Base-by-base conservation (phyloP, 2,797 vertebrate genomes). In the Adelosebastes latens region DNA sequence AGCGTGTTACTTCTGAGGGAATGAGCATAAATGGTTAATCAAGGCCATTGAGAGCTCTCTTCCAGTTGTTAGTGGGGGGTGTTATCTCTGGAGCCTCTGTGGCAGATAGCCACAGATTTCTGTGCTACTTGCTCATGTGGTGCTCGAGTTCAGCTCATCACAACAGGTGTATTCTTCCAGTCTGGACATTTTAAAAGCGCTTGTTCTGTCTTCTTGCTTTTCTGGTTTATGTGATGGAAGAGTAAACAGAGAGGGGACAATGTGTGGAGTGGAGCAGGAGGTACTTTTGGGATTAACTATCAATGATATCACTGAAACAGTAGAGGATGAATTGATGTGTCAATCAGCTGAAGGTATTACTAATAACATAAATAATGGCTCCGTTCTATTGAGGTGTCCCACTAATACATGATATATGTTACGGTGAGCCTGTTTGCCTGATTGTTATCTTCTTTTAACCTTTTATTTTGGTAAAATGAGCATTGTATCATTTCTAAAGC, bases 21-120 rank as follows among this genome's bases (percentile, higher is more conserved):
- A 79, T 72, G 78, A 77, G 75, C 79, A 87, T 83, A 90, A 89
- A 91, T 75, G 81, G 81, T 88, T 88, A 88, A 92, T 91, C 89
- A 90, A 81, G 83, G 68, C 81, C 70, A 88, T 81, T 84, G 87
- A 89, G 73, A 77, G 56, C 46, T 58, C 49, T 71, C 77, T 49
- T 82, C 65, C 67, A 64, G 66, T 86, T 59, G 67, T 81, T 69
- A 8, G 66, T 64, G 56, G 70, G 46, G 82, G 72, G 34, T 62
- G 65, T 59, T 71, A 52, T 82, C 69, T 81, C 64, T 70, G 27
- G 34, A 64, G 73, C 63, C 60, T 52, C 53, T 22, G 36, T 75
- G 62, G 69, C 85, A 78, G 75, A 86, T 65, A 70, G 81, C 67
- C 67, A 76, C 61, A 63, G 66, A 75, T 77, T 75, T 83, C 4